These are phyloP conservation scores for Borostomias antarcticus DNA, from an alignment of 2,797 vertebrate species.

Conservation along the genomic window DNA sequence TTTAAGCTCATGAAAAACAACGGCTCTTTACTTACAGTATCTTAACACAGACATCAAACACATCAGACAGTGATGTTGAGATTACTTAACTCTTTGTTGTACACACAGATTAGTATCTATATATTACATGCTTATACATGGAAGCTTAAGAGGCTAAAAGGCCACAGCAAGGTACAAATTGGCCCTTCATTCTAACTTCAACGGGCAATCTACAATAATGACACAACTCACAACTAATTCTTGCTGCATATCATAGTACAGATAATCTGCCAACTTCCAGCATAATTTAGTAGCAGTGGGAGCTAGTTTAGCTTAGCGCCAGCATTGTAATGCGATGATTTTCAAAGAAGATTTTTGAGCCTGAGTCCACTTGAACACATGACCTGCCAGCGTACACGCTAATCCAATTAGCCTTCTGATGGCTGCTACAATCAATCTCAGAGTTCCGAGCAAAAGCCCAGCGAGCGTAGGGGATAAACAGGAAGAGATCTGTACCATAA, in stretches of 20 bases:
- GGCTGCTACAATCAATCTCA: constrained; percentile 46
- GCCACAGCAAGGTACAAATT: background rate
- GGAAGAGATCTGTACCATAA: constrained; percentile 64
- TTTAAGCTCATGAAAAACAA: background rate
- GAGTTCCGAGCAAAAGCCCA: constrained; percentile 37
- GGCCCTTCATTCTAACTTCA: background rate
- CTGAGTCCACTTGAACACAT: constrained; percentile 52
- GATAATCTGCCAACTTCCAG: background rate
- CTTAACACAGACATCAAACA: background rate
- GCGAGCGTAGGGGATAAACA: constrained; percentile 56
- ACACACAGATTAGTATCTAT: no score
- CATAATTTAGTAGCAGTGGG: background rate
- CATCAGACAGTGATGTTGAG: constrained; percentile 2
- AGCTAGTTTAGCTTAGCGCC: background rate
- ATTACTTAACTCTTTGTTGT: no score
- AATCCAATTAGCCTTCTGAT: constrained; percentile 64
- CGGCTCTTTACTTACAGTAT: no score
- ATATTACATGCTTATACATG: constrained; percentile 12
- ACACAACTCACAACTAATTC: background rate
- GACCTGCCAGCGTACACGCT: constrained; percentile 51
- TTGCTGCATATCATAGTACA: background rate
- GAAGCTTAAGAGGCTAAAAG: constrained; percentile 4
- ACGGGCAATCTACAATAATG: background rate
- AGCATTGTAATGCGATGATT: constrained; percentile 25
- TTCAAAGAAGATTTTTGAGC: constrained; percentile 28